These are phyloP conservation scores for Dryomyza anilis DNA, from an alignment of 2,888 invertebrate genomes.

Conservation along the genomic window DNA sequence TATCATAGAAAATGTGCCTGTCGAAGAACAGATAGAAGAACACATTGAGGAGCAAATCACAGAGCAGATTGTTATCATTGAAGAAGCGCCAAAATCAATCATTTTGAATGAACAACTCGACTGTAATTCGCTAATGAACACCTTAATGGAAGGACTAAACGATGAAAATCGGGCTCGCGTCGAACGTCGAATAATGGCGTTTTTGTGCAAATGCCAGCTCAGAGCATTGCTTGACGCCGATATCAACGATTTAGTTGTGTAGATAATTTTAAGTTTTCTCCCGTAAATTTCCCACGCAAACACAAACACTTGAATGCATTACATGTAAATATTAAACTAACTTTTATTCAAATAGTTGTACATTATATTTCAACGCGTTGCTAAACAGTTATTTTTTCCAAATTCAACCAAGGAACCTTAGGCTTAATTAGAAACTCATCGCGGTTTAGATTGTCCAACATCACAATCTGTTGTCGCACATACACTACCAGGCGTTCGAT, in stretches of 20 bases:
- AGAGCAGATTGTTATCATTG: too few relatives aligned
- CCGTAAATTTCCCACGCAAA: neutral
- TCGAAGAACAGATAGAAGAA: neutral
- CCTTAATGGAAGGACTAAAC: slow-evolving; percentile 39
- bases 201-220: slow-evolving; percentile 51
- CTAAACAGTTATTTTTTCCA: slow-evolving; percentile 45
- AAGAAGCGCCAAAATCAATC: slow-evolving; percentile 26
- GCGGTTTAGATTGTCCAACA: slow-evolving; percentile 66
- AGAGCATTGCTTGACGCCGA: slow-evolving; percentile 42
- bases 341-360: slow-evolving; percentile 10
- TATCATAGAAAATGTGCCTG: neutral
- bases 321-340: neutral
- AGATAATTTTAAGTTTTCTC: slow-evolving; percentile 19
- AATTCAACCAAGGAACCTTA: slow-evolving; percentile 64
- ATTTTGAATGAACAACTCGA: too few relatives aligned
- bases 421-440: slow-evolving; percentile 67
- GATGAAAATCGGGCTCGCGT: slow-evolving; percentile 35
- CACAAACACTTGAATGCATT: neutral
- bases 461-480: slow-evolving; percentile 74
- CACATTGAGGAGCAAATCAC: slow-evolving; percentile 29
- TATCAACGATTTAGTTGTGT: slow-evolving; percentile 45
- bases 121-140: slow-evolving; percentile 43
- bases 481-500: slow-evolving; percentile 77
- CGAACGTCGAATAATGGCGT: slow-evolving; percentile 47
- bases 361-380: slow-evolving; percentile 2